Conservation (phyloP, 2,113 vertebrate species). For the Sylvilagus bachmani region DNA sequence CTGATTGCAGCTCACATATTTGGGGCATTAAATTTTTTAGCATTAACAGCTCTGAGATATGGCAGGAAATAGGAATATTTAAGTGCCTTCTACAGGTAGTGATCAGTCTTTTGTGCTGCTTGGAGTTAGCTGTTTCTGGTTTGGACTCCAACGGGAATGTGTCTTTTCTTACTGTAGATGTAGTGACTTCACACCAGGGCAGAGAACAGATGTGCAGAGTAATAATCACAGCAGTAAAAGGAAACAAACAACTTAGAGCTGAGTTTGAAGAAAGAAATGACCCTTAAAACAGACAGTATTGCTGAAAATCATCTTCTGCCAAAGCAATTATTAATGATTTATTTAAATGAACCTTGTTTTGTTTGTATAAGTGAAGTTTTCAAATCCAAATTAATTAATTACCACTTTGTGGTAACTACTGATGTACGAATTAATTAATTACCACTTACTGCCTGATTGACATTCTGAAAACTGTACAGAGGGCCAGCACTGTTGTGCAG, state of each 20-base stretch:
- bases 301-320: background rate
- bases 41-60: background rate
- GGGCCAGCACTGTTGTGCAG: no score
- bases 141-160: no score
- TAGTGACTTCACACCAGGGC: background rate
- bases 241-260: background rate
- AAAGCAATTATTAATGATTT: slow-evolving; percentile 7
- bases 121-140: background rate
- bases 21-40: background rate
- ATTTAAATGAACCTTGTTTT: background rate
- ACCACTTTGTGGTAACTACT: background rate
- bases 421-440: no score
- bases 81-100: background rate
- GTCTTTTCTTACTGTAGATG: background rate
- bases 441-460: no score
- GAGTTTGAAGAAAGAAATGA: slow-evolving; percentile 9
- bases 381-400: background rate
- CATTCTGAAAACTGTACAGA: no score
- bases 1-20: background rate
- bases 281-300: background rate
- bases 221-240: background rate
- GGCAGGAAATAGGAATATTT: background rate
- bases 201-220: background rate
- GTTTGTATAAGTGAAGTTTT: background rate
- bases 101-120: background rate